Evolutionary conservation across 2,888 invertebrate genomes (phyloP), one percentile per base, ranked within the genome.

Genomic region (Epistrophe eligans): DNA sequence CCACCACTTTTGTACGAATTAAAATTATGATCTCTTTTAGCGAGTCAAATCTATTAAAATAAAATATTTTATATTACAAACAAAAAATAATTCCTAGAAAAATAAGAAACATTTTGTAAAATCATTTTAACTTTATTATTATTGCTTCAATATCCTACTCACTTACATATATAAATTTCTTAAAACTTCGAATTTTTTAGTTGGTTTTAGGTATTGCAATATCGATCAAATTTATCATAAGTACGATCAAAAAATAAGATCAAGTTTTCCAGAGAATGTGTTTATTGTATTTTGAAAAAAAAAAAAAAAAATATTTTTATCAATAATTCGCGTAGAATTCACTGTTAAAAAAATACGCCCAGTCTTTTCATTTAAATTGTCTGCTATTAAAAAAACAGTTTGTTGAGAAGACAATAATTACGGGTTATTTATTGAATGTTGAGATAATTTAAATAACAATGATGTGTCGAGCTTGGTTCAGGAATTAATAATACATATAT

Each of bases 1-100:
- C 58, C 55, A 77, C 28, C 77, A 62, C 45, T 77, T 82, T 85
- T 77, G 76, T 67, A 79, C 50, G 24, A 70, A 52, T 67, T 50
- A 32, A 48, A 50, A 38, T 67, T 8, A 67, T 70, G 70, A 55
- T 40, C 70, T 70, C 70, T 40, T 40, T 40, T 55, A 40, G 38
- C 55, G 55, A 70, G 40, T 40, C 55, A 52, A 24, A 24, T n/a
- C 24, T 45, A 45, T 55, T 40, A 52, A 52, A 38, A 43, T 70
- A 19, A 19, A 45, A 67, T 35, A 24, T 50, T 45, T 17, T 66
- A 24, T 35, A 66, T 66, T 48, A 11, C 32, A 35, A 35, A 35
- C n/a, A 45, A 64, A 1, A 40, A 43, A 15, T 24, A 52, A 52
- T 10, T 55, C 55, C 28, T 55, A 55, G 55, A 32, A 9, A 15